Base-by-base conservation (phyloP, 2,797 vertebrate genomes). In the Sebastes oblongus region DNA sequence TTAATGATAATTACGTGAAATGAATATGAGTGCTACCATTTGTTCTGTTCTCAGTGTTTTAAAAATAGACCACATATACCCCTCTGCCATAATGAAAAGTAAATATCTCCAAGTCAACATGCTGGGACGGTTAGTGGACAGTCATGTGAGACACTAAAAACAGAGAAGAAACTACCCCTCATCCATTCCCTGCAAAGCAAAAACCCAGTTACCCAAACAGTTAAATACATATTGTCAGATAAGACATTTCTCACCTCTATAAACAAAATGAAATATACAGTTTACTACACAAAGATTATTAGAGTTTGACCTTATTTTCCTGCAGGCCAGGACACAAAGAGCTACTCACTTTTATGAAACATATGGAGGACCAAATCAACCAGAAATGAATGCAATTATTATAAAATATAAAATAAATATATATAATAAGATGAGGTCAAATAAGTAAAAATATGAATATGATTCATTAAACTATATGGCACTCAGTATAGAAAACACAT, bases 231-330 rank as follows among this genome's bases (percentile, higher is more conserved):
- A 42, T 69, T 34, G 20, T 66, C 22, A 82, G 56, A 78, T 75
- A 58, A 65, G 42, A 69, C 13, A 72, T 80, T 32, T 71, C 22
- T 75, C 18, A 22, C 39, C 55, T 70, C 39, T 77, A 67, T 68
- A 55, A 72, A 75, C 67, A 78, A 82, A 84, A 68, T 79, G 12
- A 69, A 82, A 72, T 71, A 81, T 34, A 81, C 61, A 69, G 62
- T 27, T 78, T 56, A 77, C 60, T 69, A 66, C n/a, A 60, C 6
- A 74, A 39, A 4, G 29, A 54, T 66, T 72, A 72, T 64, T 46
- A 46, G 18, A 70, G 2, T 24, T 78, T 84, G 12, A 75, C 52
- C 34, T 39, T 62, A 14, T 72, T 76, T 68, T 68, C 29, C 65
- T 78, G 50, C n/a, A 52, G 61, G 32, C 4, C 25, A 61, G 54